Evolutionary conservation across 2,113 vertebrate species (phyloP).

Genomic region (Ciconia maguari): DNA sequence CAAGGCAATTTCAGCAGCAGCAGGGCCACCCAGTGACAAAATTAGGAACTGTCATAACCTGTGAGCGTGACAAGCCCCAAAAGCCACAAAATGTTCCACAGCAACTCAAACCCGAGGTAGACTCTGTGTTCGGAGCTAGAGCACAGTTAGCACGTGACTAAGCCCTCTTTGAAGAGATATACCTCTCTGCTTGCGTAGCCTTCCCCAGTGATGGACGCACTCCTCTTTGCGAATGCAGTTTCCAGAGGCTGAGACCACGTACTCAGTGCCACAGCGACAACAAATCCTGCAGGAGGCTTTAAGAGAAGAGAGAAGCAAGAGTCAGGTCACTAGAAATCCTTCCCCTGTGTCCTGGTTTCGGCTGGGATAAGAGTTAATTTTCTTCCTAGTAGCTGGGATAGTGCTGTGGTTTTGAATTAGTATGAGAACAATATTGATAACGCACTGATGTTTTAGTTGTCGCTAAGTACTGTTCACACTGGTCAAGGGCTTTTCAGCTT

Average conservation of each 20-base stretch:
- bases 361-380: no score
- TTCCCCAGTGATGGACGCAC: conserved; percentile 91
- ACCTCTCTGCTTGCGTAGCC: conserved; percentile 89
- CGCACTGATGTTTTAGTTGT: no score
- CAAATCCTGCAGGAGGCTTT: conserved; percentile 87
- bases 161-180: not conserved
- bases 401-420: no score
- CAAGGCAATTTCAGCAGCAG: not conserved
- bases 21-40: not conserved
- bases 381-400: no score
- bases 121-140: not conserved
- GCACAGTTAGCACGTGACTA: not conserved
- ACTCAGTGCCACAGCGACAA: conserved; percentile 90
- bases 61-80: rapidly evolving
- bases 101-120: not conserved
- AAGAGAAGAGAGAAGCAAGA: not conserved
- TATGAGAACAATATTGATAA: no score
- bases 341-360: not conserved
- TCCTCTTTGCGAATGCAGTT: conserved; percentile 90
- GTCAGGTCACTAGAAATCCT: not conserved
- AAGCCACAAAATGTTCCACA: not conserved
- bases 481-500: no score
- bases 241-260: conserved; percentile 84
- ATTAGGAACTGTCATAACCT: not conserved
- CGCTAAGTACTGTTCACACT: no score